phyloP scores from a whole-genome alignment of 2,113 vertebrate species.

The Rattus rattus region DNA sequence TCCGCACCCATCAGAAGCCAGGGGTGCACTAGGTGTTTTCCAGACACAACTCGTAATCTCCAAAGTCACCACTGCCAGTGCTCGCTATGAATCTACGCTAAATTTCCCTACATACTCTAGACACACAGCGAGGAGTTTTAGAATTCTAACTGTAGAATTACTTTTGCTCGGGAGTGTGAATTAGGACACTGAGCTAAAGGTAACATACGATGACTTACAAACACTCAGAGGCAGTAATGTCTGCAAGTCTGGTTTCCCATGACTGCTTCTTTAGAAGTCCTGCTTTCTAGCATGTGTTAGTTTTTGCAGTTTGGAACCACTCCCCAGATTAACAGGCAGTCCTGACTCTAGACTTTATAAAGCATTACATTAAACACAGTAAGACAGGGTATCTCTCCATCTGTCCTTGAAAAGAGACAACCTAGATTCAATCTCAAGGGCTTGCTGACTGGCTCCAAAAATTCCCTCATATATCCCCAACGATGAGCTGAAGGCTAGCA shows the following conservation, averaged over 20 bases:
- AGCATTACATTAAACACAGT: slow-evolving; percentile 55
- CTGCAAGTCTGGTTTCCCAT: not conserved
- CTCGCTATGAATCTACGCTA: slow-evolving; percentile 34
- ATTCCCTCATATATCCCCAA: not conserved
- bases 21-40: not conserved
- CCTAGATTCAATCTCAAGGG: slow-evolving; percentile 17
- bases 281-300: not conserved
- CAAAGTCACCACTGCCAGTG: not conserved
- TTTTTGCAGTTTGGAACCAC: slow-evolving; percentile 1
- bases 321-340: not conserved
- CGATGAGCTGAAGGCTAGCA: not conserved
- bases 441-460: not conserved
- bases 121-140: not conserved
- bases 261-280: not conserved
- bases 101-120: not conserved
- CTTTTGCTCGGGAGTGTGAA: not conserved
- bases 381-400: not conserved
- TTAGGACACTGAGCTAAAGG: slow-evolving; percentile 32
- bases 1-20: slow-evolving; percentile 35
- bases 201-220: slow-evolving; percentile 12
- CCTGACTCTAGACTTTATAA: slow-evolving; percentile 23
- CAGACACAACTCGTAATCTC: not conserved
- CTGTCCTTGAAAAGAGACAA: slow-evolving; percentile 18
- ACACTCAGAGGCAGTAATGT: not conserved
- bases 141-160: not conserved